Percentiles rank a stretch among this genome's conserved stretches.
These are phyloP conservation scores for Chlorodrepanis virens DNA, from an alignment of 2,113 vertebrate genomes.

Conservation along the genomic window DNA sequence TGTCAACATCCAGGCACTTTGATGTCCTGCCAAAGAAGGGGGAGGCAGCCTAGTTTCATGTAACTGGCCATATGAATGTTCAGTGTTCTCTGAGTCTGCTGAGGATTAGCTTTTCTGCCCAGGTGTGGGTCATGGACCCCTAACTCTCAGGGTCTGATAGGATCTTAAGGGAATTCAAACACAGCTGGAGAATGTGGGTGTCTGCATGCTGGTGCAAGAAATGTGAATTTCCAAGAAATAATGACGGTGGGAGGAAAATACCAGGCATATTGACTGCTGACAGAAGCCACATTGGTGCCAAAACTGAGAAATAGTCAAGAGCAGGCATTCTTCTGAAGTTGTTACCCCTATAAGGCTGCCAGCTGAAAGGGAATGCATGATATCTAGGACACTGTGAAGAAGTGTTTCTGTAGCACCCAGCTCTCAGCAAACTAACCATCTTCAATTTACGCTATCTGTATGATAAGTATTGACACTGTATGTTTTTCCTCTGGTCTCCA, in stretches of 20 bases:
- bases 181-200: constrained; percentile 21
- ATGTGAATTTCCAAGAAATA: constrained; percentile 50
- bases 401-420: neutral
- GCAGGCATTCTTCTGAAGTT: neutral
- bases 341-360: neutral
- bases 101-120: neutral
- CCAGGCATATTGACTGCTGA: constrained; percentile 1
- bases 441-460: neutral
- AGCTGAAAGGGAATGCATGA: neutral
- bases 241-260: constrained; percentile 28
- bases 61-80: neutral
- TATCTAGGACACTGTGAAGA: neutral
- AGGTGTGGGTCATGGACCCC: neutral
- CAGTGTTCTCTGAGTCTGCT: neutral
- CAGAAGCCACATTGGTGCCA: neutral
- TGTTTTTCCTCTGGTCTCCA: neutral
- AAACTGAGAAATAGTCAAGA: neutral
- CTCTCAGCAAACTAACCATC: neutral
- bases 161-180: constrained; percentile 26
- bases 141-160: neutral
- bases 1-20: neutral
- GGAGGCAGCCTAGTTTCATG: neutral
- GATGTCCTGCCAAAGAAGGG: neutral
- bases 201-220: constrained; percentile 34
- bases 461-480: neutral